Evolutionary conservation across 2,113 vertebrate genomes (phyloP).

Genomic region (Plectropomus leopardus): DNA sequence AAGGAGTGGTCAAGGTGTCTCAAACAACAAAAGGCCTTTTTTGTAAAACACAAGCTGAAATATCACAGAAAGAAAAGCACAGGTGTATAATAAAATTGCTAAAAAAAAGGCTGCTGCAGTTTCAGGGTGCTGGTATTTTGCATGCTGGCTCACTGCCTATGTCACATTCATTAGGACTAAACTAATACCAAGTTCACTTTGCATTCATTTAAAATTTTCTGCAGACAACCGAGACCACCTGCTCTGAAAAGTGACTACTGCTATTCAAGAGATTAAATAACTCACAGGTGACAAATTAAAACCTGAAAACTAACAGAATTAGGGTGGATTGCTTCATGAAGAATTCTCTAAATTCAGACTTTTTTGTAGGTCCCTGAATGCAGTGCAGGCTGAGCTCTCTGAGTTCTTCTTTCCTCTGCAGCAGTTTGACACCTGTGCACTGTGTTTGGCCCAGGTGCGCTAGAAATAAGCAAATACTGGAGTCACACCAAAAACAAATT

Average conservation of each 20-base stretch:
- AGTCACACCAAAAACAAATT: too few relatives aligned
- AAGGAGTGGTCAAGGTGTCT: not conserved
- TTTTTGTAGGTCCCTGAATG: too few relatives aligned
- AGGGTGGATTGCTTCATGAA: not conserved
- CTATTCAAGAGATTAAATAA: not conserved
- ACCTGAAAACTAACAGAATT: not conserved
- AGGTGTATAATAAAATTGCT: not conserved
- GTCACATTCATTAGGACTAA: not conserved
- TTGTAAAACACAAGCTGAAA: constrained; percentile 2
- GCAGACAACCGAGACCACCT: constrained; percentile 13
- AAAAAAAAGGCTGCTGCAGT: not conserved
- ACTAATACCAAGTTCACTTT: constrained; percentile 5
- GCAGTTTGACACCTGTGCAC: too few relatives aligned
- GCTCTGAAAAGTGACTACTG: not conserved
- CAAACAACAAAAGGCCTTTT: not conserved
- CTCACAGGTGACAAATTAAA: not conserved
- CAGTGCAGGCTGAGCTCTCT: too few relatives aligned
- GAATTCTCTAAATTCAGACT: too few relatives aligned
- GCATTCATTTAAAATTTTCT: constrained; percentile 4
- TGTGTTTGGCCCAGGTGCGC: too few relatives aligned
- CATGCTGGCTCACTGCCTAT: not conserved
- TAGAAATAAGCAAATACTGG: too few relatives aligned
- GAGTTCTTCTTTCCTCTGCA: too few relatives aligned
- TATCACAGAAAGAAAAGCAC: constrained; percentile 5
- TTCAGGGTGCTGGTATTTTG: not conserved